Conservation (phyloP, 2,113 vertebrate species). For the Pollimyrus isidori region DNA sequence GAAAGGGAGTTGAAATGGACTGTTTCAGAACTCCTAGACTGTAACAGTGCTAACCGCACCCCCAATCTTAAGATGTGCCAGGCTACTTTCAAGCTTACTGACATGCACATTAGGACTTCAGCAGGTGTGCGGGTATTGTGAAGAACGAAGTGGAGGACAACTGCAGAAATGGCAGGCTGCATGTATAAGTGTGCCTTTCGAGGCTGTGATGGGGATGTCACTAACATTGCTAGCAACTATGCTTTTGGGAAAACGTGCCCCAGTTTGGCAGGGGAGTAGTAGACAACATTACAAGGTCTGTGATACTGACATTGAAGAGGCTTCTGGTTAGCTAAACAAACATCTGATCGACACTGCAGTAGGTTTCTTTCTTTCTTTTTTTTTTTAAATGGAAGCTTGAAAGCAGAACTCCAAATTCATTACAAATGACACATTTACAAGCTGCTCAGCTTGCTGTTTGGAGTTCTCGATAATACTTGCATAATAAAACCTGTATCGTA, state of each 20-base stretch:
- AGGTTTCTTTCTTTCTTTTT: no score
- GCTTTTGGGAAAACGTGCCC: background rate
- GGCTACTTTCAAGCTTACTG: background rate
- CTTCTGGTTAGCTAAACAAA: background rate
- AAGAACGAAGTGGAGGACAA: background rate
- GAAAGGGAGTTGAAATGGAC: background rate
- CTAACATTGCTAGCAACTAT: background rate
- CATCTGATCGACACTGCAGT: background rate
- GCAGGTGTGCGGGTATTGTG: background rate
- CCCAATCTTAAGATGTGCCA: background rate
- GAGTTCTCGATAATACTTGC: background rate
- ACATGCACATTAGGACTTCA: background rate
- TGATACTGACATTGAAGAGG: background rate
- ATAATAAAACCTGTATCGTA: background rate
- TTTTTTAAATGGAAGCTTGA: background rate
- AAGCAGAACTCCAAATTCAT: background rate
- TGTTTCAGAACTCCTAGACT: background rate
- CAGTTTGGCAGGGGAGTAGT: background rate
- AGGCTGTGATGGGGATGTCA: background rate
- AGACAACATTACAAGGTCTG: background rate
- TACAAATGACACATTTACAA: background rate
- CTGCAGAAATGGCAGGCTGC: background rate
- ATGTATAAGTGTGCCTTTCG: background rate
- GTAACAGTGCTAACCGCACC: background rate
- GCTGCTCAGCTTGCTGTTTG: background rate